phyloP scores from a whole-genome alignment of 2,888 invertebrate genomes.

The Sarcophaga rosellei region DNA sequence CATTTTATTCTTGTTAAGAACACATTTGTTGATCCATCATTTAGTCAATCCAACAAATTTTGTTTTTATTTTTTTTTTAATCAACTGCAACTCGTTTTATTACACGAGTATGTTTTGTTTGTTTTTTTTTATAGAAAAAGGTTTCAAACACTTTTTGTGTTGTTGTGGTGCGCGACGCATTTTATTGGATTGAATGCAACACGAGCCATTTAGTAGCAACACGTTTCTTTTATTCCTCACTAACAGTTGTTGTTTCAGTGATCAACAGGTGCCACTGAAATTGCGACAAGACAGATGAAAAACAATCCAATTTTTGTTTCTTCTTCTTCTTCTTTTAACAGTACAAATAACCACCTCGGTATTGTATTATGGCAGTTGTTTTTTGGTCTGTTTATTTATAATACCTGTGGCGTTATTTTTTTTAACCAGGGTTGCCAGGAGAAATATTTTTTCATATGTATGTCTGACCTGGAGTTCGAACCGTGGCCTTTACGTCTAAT shows the following conservation, averaged over 20 bases:
- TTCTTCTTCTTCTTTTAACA: background rate
- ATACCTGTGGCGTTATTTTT: too few relatives aligned
- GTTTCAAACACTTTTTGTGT: too few relatives aligned
- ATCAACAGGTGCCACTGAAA: slow-evolving; percentile 68
- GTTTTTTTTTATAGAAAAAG: too few relatives aligned
- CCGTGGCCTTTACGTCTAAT: too few relatives aligned
- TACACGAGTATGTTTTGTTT: too few relatives aligned
- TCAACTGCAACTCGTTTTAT: background rate
- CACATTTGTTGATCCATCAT: background rate
- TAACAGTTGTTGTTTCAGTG: slow-evolving; percentile 8
- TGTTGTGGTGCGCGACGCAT: too few relatives aligned
- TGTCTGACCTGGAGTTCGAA: too few relatives aligned
- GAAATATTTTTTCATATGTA: too few relatives aligned
- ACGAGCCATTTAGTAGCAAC: slow-evolving; percentile 46
- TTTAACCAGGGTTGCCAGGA: too few relatives aligned
- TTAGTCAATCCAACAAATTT: background rate
- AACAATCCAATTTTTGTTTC: slow-evolving; percentile 59
- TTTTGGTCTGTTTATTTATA: background rate
- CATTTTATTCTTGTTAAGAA: background rate
- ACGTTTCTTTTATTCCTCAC: slow-evolving; percentile 28
- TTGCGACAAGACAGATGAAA: slow-evolving; percentile 70
- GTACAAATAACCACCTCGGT: slow-evolving; percentile 50
- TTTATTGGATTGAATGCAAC: slow-evolving; percentile 1
- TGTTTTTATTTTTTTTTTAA: background rate
- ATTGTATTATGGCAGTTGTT: background rate